Evolutionary conservation across 2,888 invertebrate species (phyloP).

Genomic region (Agrochola lychnidis): DNA sequence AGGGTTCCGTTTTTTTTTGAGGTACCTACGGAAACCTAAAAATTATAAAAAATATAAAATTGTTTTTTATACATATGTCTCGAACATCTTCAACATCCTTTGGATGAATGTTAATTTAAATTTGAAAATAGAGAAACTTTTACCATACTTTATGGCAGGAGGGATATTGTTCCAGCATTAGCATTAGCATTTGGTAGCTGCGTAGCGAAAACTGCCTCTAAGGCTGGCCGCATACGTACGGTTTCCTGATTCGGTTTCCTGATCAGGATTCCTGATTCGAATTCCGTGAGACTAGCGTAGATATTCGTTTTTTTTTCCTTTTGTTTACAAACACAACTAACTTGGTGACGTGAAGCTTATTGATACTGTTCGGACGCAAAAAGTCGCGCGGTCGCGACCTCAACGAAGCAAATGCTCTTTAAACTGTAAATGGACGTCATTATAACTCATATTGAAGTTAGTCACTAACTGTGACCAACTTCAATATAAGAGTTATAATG

Average conservation of each 20-base stretch:
- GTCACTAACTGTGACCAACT: background rate
- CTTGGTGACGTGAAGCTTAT: background rate
- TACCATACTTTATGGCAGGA: background rate
- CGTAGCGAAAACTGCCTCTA: background rate
- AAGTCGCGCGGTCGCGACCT: slow-evolving; percentile 14
- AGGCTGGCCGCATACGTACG: background rate
- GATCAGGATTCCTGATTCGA: too few species aligned
- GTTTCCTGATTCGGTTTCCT: too few species aligned
- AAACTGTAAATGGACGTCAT: slow-evolving; percentile 44
- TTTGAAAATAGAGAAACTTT: background rate
- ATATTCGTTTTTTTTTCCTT: too few species aligned
- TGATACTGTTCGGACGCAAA: background rate
- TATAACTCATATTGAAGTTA: slow-evolving; percentile 36
- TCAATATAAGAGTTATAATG: background rate
- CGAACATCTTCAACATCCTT: too few species aligned
- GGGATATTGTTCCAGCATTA: background rate
- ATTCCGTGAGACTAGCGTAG: too few species aligned
- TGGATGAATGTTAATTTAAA: too few species aligned
- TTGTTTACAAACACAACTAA: slow-evolving; percentile 3
- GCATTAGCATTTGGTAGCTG: background rate
- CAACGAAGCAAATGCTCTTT: slow-evolving; percentile 13
- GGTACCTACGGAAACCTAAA: too few species aligned
- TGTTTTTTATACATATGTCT: too few species aligned
- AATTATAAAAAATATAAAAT: too few species aligned
- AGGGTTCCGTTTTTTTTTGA: too few species aligned